Evolutionary conservation across 2,888 invertebrate genomes (phyloP).

Genomic region (Griposia aprilina): DNA sequence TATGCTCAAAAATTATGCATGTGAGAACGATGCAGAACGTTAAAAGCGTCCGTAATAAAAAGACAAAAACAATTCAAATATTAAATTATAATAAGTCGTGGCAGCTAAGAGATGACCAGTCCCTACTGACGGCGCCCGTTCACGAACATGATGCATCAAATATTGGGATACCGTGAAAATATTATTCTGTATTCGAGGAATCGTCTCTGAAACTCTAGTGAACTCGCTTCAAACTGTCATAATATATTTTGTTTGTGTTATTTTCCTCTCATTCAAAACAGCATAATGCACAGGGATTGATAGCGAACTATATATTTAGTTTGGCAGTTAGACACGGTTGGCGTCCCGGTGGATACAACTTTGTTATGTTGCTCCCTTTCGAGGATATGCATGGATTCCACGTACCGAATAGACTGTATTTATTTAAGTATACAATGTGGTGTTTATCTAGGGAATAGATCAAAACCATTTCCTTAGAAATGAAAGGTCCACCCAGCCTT

Average conservation of each 20-base stretch:
- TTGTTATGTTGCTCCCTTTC: constrained; percentile 18
- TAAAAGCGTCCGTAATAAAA: too few species aligned
- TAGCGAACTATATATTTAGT: constrained; percentile 48
- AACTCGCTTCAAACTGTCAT: too few species aligned
- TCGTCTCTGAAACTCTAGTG: too few species aligned
- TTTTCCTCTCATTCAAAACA: constrained; percentile 33
- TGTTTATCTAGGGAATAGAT: neutral
- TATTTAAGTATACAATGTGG: neutral
- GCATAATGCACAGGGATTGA: constrained; percentile 28
- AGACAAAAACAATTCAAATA: too few species aligned
- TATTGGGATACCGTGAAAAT: too few species aligned
- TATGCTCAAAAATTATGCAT: too few species aligned
- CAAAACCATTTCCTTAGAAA: neutral
- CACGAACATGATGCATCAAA: too few species aligned
- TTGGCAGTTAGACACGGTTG: constrained; percentile 44
- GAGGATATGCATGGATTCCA: neutral
- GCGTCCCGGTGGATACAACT: constrained; percentile 39
- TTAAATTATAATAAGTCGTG: too few species aligned
- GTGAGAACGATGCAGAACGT: too few species aligned
- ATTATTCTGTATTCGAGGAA: too few species aligned
- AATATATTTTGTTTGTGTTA: constrained; percentile 12
- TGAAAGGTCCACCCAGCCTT: neutral
- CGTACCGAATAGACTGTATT: neutral
- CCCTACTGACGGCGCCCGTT: too few species aligned
- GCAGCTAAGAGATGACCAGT: too few species aligned